Percentiles rank a stretch among this genome's conserved stretches.
phyloP scores from a whole-genome alignment of 2,797 vertebrate genomes.

The Cyprinodon diabolis region DNA sequence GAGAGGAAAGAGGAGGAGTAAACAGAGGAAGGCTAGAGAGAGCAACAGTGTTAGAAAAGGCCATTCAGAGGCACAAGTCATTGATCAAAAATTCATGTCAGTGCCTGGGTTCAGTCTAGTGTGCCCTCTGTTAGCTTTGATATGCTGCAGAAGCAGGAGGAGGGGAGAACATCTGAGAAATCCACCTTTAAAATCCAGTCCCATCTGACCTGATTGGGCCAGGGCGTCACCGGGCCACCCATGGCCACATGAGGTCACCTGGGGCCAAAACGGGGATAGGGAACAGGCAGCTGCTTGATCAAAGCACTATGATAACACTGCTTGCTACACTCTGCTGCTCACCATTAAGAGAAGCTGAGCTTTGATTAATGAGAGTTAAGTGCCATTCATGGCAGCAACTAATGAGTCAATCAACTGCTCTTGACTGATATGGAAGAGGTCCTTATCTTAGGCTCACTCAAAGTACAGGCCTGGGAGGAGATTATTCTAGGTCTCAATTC shows the following conservation, averaged over 20 bases:
- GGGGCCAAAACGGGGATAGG: conserved; percentile 42
- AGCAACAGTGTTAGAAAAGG: conserved; percentile 64
- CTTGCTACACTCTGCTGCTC: conserved; percentile 45
- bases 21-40: conserved; percentile 45
- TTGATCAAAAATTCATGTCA: conserved; percentile 80
- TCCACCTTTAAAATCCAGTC: conserved; percentile 49
- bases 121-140: conserved; percentile 67
- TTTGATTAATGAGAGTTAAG: conserved; percentile 68
- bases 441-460: conserved; percentile 26
- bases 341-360: conserved; percentile 43
- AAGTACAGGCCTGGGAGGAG: conserved; percentile 21
- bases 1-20: conserved; percentile 69
- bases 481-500: conserved; percentile 6
- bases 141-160: conserved; percentile 45
- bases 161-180: conserved; percentile 61
- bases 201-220: conserved; percentile 26
- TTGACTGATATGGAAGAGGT: conserved; percentile 62
- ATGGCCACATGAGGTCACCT: conserved; percentile 25
- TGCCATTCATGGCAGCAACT: conserved; percentile 51
- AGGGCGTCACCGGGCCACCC: conserved; percentile 34
- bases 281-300: conserved; percentile 64
- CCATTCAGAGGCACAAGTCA: conserved; percentile 64
- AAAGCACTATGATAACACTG: conserved; percentile 61
- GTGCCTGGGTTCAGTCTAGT: conserved; percentile 61
- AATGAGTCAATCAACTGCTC: conserved; percentile 51